These are phyloP conservation scores for Pyrocephalus nanus DNA, from an alignment of 2,797 vertebrate genomes.

Conservation along the genomic window DNA sequence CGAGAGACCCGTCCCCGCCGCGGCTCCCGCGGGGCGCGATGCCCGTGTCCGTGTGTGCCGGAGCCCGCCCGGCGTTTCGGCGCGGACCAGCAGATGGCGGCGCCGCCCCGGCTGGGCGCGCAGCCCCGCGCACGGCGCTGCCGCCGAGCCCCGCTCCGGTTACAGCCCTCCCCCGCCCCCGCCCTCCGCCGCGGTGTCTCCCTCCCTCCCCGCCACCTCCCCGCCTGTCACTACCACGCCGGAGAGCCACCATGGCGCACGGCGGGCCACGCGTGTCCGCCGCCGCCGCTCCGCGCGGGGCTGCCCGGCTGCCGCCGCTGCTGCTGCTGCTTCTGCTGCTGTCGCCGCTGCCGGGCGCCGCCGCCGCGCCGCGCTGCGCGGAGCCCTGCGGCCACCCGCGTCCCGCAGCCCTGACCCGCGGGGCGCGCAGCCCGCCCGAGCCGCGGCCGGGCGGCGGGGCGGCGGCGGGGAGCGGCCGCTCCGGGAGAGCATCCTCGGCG, in stretches of 20 bases:
- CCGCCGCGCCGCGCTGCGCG: slow-evolving; percentile 69
- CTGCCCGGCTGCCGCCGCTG: background rate
- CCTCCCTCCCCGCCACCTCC: slow-evolving; percentile 53
- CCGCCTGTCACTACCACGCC: slow-evolving; percentile 68
- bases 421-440: slow-evolving; percentile 54
- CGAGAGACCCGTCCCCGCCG: background rate
- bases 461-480: slow-evolving; percentile 58
- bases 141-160: slow-evolving; percentile 28
- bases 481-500: slow-evolving; percentile 76
- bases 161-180: slow-evolving; percentile 45
- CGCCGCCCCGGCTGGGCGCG: slow-evolving; percentile 44
- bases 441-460: background rate
- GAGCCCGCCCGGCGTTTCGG: slow-evolving; percentile 3
- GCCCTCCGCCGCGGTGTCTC: slow-evolving; percentile 23
- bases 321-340: background rate
- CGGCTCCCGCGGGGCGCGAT: background rate
- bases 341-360: background rate
- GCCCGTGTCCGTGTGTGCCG: background rate
- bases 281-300: background rate
- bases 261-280: slow-evolving; percentile 45
- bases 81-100: slow-evolving; percentile 63
- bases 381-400: slow-evolving; percentile 66
- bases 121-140: slow-evolving; percentile 45
- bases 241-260: slow-evolving; percentile 67
- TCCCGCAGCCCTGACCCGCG: slow-evolving; percentile 66